Evolutionary conservation across 2,797 vertebrate species (phyloP), one percentile per base, ranked within the genome.

Genomic region (Cirrhinus molitorella): DNA sequence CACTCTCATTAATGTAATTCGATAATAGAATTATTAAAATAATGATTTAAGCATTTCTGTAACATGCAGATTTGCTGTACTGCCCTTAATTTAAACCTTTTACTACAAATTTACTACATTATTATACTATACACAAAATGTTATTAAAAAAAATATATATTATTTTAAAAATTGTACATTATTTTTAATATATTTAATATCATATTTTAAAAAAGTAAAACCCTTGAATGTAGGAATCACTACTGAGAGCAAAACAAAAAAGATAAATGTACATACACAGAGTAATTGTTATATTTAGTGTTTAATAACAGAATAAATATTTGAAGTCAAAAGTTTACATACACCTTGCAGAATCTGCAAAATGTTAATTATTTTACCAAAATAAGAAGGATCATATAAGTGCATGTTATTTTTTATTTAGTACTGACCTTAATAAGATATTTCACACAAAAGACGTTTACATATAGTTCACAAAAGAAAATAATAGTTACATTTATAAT

Each of bases 1-100:
- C 25, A 63, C 59, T 75, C 51, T 75, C 51, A 53, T 75, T 75
- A 75, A 2, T 55, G 31, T 40, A 75, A 57, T n/a, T 14, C 25
- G 13, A 40, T 57, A 0, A 74, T 23, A 17, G 0, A 8, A n/a
- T 53, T 14, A 53, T 73, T 73, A 14, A 53, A 73, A 37, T 37
- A 73, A 16, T 8, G 59, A 61, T 16, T 28, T 61, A 16, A 61
- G 59, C 47, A 47, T 70, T 47, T 70, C 23, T 47, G 23, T 4
- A 71, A 43, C 68, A 49, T 71, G 9, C 19, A 49, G 4, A 19
- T 45, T 71, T 71, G 2, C 25, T 70, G 67, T 5, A 49, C 23
- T 49, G 43, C 16, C 25, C 31, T 28, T 31, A 3, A 31, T 61
- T 71, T 4, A 71, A 31, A 51, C 25, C 10, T 51, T 31, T 17